phyloP scores from a whole-genome alignment of 2,113 vertebrate species.

The Desmodus rotundus region DNA sequence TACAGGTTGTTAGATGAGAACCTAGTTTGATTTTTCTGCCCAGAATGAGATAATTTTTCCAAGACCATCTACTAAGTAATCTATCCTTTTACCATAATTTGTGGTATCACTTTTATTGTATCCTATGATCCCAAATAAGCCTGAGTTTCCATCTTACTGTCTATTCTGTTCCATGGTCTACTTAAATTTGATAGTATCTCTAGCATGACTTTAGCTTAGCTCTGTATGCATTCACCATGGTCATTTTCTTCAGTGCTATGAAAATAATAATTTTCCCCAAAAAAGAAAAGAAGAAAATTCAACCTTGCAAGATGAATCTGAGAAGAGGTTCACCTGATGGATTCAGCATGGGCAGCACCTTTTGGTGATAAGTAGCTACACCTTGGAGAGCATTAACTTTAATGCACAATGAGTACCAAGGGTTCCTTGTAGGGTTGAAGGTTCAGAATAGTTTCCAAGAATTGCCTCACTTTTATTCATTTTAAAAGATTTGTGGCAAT shows the following conservation, averaged over 20 bases:
- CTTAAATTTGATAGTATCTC: neutral
- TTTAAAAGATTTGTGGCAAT: constrained; percentile 43
- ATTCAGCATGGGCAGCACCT: neutral
- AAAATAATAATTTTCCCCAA: neutral
- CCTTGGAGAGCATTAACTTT: neutral
- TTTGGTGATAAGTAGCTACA: neutral
- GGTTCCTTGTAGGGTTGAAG: neutral
- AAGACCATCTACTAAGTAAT: neutral
- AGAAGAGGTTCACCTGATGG: neutral
- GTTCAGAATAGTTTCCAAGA: neutral
- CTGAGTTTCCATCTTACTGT: neutral
- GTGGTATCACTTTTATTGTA: neutral
- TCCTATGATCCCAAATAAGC: neutral
- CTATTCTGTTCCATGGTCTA: neutral
- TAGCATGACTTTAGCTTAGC: neutral
- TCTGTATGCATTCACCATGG: neutral
- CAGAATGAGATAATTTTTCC: neutral
- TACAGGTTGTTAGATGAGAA: neutral
- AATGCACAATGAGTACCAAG: neutral
- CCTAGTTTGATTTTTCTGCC: neutral
- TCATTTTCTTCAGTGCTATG: neutral
- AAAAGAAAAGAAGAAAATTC: neutral
- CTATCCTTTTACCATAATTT: neutral
- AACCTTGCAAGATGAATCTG: neutral
- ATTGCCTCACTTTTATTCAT: constrained; percentile 71